Conservation (phyloP, 2,113 vertebrate species). For the Paralichthys olivaceus region DNA sequence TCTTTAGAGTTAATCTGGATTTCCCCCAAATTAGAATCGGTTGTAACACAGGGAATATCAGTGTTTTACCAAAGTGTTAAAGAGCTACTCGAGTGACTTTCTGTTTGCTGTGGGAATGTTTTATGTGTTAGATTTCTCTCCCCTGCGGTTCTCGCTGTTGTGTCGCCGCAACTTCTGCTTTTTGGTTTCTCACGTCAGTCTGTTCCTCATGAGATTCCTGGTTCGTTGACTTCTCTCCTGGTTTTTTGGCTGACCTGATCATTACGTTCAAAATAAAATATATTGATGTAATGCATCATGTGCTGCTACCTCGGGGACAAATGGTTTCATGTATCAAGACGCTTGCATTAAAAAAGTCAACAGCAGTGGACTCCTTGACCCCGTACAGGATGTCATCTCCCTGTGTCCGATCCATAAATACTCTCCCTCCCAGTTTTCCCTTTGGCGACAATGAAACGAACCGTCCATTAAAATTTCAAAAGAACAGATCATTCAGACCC, state of each 20-base stretch:
- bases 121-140: conserved; percentile 24
- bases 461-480: not conserved
- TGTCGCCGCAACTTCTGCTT: conserved; percentile 3
- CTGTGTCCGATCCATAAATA: no score
- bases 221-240: not conserved
- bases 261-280: not conserved
- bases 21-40: conserved; percentile 44
- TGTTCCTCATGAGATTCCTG: not conserved
- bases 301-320: no score
- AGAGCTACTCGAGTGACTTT: conserved; percentile 27
- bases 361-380: no score
- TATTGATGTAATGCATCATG: not conserved
- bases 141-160: not conserved
- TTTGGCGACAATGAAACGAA: no score
- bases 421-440: no score
- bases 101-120: conserved; percentile 28
- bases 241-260: conserved; percentile 12
- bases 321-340: no score
- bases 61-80: conserved; percentile 36
- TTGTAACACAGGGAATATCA: conserved; percentile 40
- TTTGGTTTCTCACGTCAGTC: conserved; percentile 4
- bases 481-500: not conserved
- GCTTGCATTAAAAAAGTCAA: no score
- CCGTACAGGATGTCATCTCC: no score
- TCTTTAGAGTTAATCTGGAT: conserved; percentile 52